phyloP scores from a whole-genome alignment of 2,888 invertebrate genomes.

The Drosophila kanekoi region DNA sequence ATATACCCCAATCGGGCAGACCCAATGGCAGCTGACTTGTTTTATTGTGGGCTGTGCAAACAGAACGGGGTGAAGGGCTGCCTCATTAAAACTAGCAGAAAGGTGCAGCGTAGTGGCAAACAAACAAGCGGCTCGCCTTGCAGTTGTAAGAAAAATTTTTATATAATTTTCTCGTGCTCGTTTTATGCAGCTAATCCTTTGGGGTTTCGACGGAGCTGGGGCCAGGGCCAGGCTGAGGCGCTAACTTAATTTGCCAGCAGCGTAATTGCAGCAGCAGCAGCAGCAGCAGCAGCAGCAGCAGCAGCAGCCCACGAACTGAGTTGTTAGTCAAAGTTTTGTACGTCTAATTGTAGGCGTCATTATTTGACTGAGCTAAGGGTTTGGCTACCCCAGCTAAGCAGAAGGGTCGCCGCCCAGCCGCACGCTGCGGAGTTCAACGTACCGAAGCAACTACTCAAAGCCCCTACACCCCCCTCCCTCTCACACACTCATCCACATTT shows the following conservation, averaged over 20 bases:
- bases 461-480: not conserved
- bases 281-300: too few relatives aligned
- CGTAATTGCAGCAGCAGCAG: constrained; percentile 62
- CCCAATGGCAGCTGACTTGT: too few relatives aligned
- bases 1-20: not conserved
- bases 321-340: constrained; percentile 66
- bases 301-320: constrained; percentile 45
- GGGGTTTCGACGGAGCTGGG: not conserved
- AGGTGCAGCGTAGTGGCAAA: constrained; percentile 35
- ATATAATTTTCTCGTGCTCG: constrained; percentile 58
- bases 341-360: constrained; percentile 73
- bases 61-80: constrained; percentile 8
- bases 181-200: constrained; percentile 42
- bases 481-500: too few relatives aligned
- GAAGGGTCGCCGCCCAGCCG: constrained; percentile 7
- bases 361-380: constrained; percentile 54
- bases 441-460: constrained; percentile 2
- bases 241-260: constrained; percentile 69
- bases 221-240: constrained; percentile 39
- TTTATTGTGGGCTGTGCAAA: constrained; percentile 8
- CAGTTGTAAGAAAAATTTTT: constrained; percentile 56
- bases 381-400: constrained; percentile 3
- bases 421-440: constrained; percentile 38
- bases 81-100: constrained; percentile 69
- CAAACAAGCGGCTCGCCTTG: constrained; percentile 64